phyloP scores from a whole-genome alignment of 2,888 invertebrate genomes.

The Eristalinus sepulchralis region DNA sequence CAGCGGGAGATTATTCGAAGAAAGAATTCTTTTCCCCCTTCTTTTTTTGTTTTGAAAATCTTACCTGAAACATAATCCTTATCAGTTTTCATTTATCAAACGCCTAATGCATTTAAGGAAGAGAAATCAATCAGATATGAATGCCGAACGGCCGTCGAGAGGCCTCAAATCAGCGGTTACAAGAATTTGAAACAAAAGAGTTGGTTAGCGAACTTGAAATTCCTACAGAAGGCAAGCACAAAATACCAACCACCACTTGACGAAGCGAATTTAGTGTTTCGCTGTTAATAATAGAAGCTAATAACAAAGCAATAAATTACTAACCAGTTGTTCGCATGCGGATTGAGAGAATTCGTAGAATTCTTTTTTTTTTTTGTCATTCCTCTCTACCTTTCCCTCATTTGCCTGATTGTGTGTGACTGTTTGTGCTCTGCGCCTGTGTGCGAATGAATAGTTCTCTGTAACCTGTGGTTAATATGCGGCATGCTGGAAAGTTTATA shows the following conservation, averaged over 20 bases:
- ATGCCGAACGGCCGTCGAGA: not conserved
- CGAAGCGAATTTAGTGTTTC: not conserved
- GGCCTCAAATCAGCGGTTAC: not conserved
- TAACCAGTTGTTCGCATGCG: constrained; percentile 45
- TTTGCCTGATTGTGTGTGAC: not conserved
- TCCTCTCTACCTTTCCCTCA: not conserved
- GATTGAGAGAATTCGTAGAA: constrained; percentile 46
- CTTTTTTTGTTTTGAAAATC: not conserved
- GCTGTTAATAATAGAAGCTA: constrained; percentile 39
- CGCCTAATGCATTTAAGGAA: constrained; percentile 24
- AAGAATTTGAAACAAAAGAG: constrained; percentile 53
- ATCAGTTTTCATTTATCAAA: constrained; percentile 56
- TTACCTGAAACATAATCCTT: constrained; percentile 20
- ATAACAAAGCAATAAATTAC: constrained; percentile 51
- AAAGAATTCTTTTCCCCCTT: no score
- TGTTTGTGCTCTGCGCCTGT: not conserved
- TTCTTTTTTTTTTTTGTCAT: not conserved
- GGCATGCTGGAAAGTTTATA: constrained; percentile 26
- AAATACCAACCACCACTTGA: not conserved
- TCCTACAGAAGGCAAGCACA: not conserved
- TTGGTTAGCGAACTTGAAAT: constrained; percentile 45
- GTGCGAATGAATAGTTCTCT: not conserved
- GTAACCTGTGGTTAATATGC: constrained; percentile 25
- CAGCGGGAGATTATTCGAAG: not conserved
- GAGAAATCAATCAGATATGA: constrained; percentile 44